Evolutionary conservation across 2,888 invertebrate species (phyloP), one percentile per base, ranked within the genome.

Genomic region (Hartigia nigra): DNA sequence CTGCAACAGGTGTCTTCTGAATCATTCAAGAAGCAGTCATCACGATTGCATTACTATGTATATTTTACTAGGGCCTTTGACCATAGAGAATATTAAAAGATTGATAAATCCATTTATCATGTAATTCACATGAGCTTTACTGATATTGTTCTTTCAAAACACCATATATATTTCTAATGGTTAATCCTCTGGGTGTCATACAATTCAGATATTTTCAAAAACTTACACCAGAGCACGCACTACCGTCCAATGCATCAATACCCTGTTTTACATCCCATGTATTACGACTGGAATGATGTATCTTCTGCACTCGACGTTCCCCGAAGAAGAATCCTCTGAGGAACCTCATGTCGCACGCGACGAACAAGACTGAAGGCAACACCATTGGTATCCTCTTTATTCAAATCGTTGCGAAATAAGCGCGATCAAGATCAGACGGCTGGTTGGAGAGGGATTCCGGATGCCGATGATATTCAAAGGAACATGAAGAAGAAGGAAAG

Each of bases 311-410:
- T 14, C 70, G 31, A 12, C 70, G 75, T 37, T 84, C 77, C 12
- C 84, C 84, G 74, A 86, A 85, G 70, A 86, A 84, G 23, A 86
- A 84, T 4, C 81, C 80, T 55, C 81, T 82, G 37, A 86, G 79
- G 35, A 85, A 82, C 77, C 83, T 83, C 82, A 83, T 81, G 74
- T 81, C 80, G 69, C 78, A 81, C 14, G 81, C 81, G 69, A 76
- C 70, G 14, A 82, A 77, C 34, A 84, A 81, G 31, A 82, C 81
- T 31, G 80, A 79, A 23, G 82, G 81, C 74, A 84, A 82, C 76
- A 79, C 75, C 55, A 55, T 55, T 55, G 55, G 55, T 55, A 23
- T 55, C 9, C 55, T 55, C 55, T 55, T 55, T 55, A 55, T 23
- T 5, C 23, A 55, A 55, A 55, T 23, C 2, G 23, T 23, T 55